phyloP scores from a whole-genome alignment of 2,797 vertebrate species.

The Menidia menidia region DNA sequence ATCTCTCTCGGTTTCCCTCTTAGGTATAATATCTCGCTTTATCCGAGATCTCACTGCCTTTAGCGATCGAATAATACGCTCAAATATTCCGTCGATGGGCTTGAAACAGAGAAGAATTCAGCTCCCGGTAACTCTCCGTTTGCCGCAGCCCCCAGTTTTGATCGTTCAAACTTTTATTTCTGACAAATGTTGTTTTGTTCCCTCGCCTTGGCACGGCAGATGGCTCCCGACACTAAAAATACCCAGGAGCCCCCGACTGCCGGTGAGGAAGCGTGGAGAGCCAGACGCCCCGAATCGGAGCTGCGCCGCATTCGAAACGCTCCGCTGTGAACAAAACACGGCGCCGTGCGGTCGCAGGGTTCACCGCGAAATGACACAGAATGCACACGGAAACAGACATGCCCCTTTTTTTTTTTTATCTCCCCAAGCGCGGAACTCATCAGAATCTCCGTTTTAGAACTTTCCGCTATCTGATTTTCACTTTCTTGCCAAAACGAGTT shows the following conservation, averaged over 20 bases:
- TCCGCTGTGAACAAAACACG: slow-evolving; percentile 4
- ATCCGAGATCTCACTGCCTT: no score
- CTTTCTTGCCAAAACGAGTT: not conserved
- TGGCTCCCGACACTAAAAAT: slow-evolving; percentile 8
- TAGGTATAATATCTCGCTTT: no score
- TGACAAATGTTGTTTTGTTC: not conserved
- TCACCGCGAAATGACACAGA: slow-evolving; percentile 5
- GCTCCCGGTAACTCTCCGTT: not conserved
- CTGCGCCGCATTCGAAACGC: not conserved
- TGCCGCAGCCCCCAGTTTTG: not conserved
- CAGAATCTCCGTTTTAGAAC: not conserved
- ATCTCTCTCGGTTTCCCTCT: no score
- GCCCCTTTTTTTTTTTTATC: not conserved
- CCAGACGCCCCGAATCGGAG: not conserved
- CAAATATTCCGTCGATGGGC: no score
- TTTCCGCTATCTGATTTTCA: not conserved
- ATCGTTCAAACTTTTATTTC: slow-evolving; percentile 9
- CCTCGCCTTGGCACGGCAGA: slow-evolving; percentile 3
- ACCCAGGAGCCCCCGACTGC: slow-evolving; percentile 14
- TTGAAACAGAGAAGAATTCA: not conserved
- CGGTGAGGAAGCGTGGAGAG: not conserved
- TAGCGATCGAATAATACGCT: no score
- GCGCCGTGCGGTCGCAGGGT: not conserved
- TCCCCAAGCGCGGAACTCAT: not conserved
- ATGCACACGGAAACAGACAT: not conserved